Evolutionary conservation across 2,888 invertebrate genomes (phyloP).

Genomic region (Epsilonema sp.): DNA sequence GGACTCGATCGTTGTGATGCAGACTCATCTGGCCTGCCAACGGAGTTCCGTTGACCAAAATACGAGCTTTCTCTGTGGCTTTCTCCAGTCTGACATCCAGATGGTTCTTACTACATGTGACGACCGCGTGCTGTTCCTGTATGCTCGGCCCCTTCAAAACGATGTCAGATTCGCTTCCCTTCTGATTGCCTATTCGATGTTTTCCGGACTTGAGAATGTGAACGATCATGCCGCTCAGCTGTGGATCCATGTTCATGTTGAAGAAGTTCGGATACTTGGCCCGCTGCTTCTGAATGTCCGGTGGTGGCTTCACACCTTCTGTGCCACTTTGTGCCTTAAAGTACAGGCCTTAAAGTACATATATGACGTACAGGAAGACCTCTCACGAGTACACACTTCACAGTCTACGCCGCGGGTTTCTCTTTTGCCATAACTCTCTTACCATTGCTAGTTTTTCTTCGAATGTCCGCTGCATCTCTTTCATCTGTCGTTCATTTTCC

Average conservation of each 20-base stretch:
- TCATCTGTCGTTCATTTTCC: slow-evolving; percentile 33
- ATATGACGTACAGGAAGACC: too few relatives aligned
- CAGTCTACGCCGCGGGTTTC: too few relatives aligned
- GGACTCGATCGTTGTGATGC: slow-evolving; percentile 35
- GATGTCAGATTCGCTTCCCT: slow-evolving; percentile 29
- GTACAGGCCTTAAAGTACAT: too few relatives aligned
- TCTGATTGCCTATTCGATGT: slow-evolving; percentile 31
- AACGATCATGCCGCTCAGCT: slow-evolving; percentile 34
- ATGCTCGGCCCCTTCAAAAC: slow-evolving; percentile 32
- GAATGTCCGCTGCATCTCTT: slow-evolving; percentile 33
- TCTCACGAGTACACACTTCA: too few relatives aligned
- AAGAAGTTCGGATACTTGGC: slow-evolving; percentile 33
- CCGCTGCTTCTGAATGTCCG: slow-evolving; percentile 25
- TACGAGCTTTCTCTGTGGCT: slow-evolving; percentile 6
- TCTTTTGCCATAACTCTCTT: too few relatives aligned
- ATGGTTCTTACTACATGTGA: not conserved
- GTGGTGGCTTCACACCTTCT: slow-evolving; percentile 11
- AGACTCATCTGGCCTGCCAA: slow-evolving; percentile 30
- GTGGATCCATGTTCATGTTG: slow-evolving; percentile 37
- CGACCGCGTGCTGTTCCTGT: slow-evolving; percentile 4
- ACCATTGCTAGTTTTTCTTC: slow-evolving; percentile 23
- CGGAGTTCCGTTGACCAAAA: slow-evolving; percentile 36
- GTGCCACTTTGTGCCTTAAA: too few relatives aligned
- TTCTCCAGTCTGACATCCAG: not conserved
- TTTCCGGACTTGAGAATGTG: slow-evolving; percentile 32